These are phyloP conservation scores for Anseranas semipalmata DNA, from an alignment of 2,113 vertebrate species.

Conservation along the genomic window DNA sequence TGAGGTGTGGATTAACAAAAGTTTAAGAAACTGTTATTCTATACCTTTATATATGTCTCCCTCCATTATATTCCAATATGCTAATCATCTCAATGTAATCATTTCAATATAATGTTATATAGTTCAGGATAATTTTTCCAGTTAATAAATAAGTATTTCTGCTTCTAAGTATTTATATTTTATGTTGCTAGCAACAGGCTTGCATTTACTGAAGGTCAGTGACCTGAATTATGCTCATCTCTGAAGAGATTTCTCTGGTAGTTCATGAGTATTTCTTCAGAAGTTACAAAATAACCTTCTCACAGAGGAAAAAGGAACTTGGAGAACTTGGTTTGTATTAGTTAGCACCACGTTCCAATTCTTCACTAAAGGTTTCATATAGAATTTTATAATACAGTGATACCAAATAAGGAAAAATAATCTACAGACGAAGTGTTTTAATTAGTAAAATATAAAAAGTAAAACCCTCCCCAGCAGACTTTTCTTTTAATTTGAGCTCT, in stretches of 20 bases:
- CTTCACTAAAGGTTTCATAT: neutral
- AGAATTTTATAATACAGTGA: neutral
- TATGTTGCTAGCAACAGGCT: slow-evolving; percentile 41
- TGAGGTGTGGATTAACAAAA: neutral
- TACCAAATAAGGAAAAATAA: neutral
- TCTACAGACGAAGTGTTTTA: neutral
- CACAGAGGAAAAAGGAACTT: neutral
- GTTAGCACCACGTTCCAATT: neutral
- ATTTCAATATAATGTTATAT: neutral
- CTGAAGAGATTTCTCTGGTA: neutral
- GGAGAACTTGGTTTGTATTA: neutral
- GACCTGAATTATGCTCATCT: slow-evolving; percentile 54
- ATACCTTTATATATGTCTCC: neutral
- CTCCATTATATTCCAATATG: neutral
- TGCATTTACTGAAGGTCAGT: slow-evolving; percentile 41
- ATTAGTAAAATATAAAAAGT: neutral
- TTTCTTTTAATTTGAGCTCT: neutral
- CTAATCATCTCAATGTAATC: neutral
- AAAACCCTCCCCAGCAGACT: neutral
- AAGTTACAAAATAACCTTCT: neutral
- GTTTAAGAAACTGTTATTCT: neutral
- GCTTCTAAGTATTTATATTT: slow-evolving; percentile 41
- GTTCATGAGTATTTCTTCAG: neutral
- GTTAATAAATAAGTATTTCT: neutral
- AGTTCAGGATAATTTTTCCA: neutral